A percentile compares a stretch with the other conserved stretches of the same genome.
Evolutionary conservation across 2,113 vertebrate species (phyloP).

Genomic region (Arothron firmamentum): DNA sequence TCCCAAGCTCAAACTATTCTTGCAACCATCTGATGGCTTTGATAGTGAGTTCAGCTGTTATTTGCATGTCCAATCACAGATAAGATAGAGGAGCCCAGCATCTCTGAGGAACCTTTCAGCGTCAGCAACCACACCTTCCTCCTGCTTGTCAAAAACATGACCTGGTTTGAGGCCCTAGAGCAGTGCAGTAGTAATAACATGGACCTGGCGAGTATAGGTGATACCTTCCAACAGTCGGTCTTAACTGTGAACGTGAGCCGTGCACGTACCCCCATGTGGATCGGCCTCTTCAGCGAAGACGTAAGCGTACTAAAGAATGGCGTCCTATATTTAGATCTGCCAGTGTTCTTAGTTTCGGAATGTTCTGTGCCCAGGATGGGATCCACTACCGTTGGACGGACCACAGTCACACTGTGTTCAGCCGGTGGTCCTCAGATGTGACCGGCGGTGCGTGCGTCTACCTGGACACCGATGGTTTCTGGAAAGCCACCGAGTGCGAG

Average conservation of each 20-base stretch:
- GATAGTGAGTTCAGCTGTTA: neutral
- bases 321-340: neutral
- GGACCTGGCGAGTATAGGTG: conserved; percentile 83
- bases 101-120: conserved; percentile 45
- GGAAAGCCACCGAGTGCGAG: conserved; percentile 85
- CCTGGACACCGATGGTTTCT: conserved; percentile 87
- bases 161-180: conserved; percentile 80
- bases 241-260: conserved; percentile 76
- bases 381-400: conserved; percentile 89
- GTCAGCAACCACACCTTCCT: conserved; percentile 79
- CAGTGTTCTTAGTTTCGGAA: neutral
- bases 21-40: too few species aligned
- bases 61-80: conserved; percentile 46
- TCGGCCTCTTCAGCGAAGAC: conserved; percentile 87
- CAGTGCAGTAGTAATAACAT: conserved; percentile 75
- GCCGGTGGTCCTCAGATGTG: conserved; percentile 81
- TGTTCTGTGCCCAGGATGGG: conserved; percentile 71
- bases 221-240: conserved; percentile 81
- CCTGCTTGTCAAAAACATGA: conserved; percentile 79
- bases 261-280: conserved; percentile 80
- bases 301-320: conserved; percentile 70
- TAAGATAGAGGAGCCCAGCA: conserved; percentile 47
- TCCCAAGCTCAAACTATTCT: too few species aligned
- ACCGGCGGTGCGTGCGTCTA: conserved; percentile 81
- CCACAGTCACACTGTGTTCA: conserved; percentile 82